Percentiles rank a stretch among this genome's conserved stretches.
These are phyloP conservation scores for Lates japonicus DNA, from an alignment of 2,797 vertebrate species.

Conservation along the genomic window DNA sequence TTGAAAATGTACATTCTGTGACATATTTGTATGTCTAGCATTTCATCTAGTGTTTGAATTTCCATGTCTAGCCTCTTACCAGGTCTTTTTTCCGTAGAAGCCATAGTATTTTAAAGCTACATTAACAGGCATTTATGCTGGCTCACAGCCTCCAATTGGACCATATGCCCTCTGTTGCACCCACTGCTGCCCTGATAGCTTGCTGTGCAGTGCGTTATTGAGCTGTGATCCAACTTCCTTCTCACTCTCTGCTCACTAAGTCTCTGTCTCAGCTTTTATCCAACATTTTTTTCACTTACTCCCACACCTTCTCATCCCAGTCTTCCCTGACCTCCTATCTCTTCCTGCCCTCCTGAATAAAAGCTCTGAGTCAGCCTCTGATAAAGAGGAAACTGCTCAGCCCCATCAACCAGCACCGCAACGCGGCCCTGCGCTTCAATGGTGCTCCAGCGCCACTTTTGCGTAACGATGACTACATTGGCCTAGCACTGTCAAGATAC, in stretches of 20 bases:
- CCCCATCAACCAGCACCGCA: slow-evolving; percentile 97
- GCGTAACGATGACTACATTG: slow-evolving; percentile 97
- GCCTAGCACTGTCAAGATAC: slow-evolving; percentile 95
- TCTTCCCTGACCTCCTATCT: slow-evolving; percentile 77
- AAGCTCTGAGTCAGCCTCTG: slow-evolving; percentile 98
- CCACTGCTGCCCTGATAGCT: slow-evolving; percentile 13
- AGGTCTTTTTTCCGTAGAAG: neutral
- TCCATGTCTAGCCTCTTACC: neutral
- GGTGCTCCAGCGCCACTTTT: slow-evolving; percentile 94
- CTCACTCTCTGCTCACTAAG: slow-evolving; percentile 42
- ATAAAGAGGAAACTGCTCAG: slow-evolving; percentile 98
- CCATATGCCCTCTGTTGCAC: neutral
- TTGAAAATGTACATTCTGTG: neutral
- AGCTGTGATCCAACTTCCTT: slow-evolving; percentile 14
- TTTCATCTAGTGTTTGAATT: neutral
- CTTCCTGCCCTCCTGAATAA: slow-evolving; percentile 88
- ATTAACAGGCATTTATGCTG: neutral
- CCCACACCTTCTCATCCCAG: slow-evolving; percentile 65
- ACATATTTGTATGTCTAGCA: no score
- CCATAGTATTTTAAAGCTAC: slow-evolving; percentile 2
- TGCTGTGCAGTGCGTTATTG: slow-evolving; percentile 2
- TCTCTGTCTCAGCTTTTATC: slow-evolving; percentile 58
- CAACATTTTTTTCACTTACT: slow-evolving; percentile 49
- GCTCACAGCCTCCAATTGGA: no score
- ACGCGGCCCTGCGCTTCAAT: slow-evolving; percentile 98